Conservation (phyloP, 2,113 vertebrate species). For the Amblyornis subalaris region DNA sequence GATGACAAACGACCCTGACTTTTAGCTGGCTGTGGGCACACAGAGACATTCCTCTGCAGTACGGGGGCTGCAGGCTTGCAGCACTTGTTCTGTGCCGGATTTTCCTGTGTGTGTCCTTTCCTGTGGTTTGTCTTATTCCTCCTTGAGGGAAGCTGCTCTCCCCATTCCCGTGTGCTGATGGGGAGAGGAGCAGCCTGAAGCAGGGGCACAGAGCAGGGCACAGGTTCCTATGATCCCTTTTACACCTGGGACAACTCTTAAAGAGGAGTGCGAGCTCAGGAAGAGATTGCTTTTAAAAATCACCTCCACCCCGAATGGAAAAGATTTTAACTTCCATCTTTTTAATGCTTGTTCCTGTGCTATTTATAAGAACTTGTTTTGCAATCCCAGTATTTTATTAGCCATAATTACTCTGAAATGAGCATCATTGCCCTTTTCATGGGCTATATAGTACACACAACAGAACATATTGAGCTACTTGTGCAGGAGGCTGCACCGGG, state of each 20-base stretch:
- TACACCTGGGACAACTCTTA: neutral
- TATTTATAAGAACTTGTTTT: neutral
- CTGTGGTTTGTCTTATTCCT: neutral
- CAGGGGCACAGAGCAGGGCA: neutral
- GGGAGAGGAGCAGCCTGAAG: neutral
- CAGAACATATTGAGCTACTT: neutral
- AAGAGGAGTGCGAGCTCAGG: neutral
- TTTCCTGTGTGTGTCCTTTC: neutral
- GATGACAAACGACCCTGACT: neutral
- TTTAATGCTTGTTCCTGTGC: neutral
- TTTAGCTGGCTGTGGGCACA: neutral
- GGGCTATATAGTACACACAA: neutral
- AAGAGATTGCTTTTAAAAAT: neutral
- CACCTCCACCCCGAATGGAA: neutral
- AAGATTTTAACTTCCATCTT: neutral
- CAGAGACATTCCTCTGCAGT: neutral
- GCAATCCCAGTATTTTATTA: neutral
- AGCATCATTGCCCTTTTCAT: neutral
- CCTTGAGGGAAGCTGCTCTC: neutral
- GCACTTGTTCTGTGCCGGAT: neutral
- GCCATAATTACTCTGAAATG: constrained; percentile 10
- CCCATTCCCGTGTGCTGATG: neutral
- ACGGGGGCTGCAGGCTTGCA: neutral
- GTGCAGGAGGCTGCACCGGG: neutral
- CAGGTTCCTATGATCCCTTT: rapidly evolving